Evolutionary conservation across 2,113 vertebrate species (phyloP), one percentile per base, ranked within the genome.

Genomic region (Pomatorhinus ruficollis): DNA sequence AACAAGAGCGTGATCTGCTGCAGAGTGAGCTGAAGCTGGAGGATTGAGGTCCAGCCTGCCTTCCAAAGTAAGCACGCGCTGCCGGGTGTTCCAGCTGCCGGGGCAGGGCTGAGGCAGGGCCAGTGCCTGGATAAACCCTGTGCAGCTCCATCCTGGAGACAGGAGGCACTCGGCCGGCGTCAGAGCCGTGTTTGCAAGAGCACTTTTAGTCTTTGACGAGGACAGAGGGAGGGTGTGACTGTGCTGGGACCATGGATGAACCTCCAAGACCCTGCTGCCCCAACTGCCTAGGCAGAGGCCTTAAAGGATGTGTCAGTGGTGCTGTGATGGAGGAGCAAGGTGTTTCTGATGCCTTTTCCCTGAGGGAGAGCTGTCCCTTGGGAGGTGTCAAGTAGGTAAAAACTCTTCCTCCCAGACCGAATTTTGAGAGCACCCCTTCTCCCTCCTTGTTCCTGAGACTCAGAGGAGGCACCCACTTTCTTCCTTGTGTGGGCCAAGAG

Each of bases 81-180:
- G 6, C 23, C 2, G 15, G 40, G n/a, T 9, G 37, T 60, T 30
- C 71, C 24, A 65, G 81, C 37, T 59, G 65, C 39, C 0, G 0
- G 49, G 52, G 40, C 66, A 49, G 5, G 17, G 47, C 83, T 40
- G 47, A 37, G 22, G 24, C 39, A 12, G 79, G 76, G 40, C n/a
- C 33, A 12, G 3, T 2, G 53, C 2, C 1, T 52, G 22, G 45
- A 45, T 7, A 79, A 91, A 52, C 59, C 45, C 71, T 6, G 37
- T 45, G 45, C 79, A 15, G n/a, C 57, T 68, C 87, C 12, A 2
- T 70, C 60, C 60, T 64, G 10, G 3, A 78, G 40, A 71, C 57
- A 49, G 9, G 50, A 64, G 42, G 17, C 60, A 7, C 13, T 59
- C 1, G 0, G 27, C 4, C 0, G 0, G 25, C 3, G 1, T 85